Base-by-base conservation (phyloP, 1,140 invertebrate genomes). In the Aricia agestis region DNA sequence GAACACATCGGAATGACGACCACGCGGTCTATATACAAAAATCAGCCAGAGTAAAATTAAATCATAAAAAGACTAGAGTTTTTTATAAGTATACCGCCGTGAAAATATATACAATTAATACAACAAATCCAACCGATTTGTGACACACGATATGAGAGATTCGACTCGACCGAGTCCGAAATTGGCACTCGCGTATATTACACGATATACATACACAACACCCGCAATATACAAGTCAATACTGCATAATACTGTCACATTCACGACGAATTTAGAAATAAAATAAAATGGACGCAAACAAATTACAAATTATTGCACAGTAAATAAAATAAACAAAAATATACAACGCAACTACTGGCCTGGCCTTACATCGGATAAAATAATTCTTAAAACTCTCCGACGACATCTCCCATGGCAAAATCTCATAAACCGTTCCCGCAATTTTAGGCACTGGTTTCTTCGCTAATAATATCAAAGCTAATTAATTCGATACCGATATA, bases 1-100 rank as follows among this genome's bases (percentile, higher is more conserved):
- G 68, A 75, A 79, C 72, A 82, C 74, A 81, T 80, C 80, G 83
- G 82, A 84, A 82, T 85, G 67, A 67, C 45, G 36, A 52, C 58
- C 58, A 3, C 0, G 81, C 79, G 79, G 74, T 76, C 75, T 78
- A 71, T 75, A 71, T 76, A 70, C 78, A 74, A 71, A 77, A 75
- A 81, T 78, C 75, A 84, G 82, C 78, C 84, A 79, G 81, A 81
- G 18, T 77, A 81, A 78, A 81, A 80, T 80, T 75, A 86, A 82
- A 80, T 85, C 85, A 88, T 83, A 84, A 87, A 86, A 80, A 87
- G 88, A 90, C 88, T 90, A 90, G 88, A 90, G 78, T 79, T 85
- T 84, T 85, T 85, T 7, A 63, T 87, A 87, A 84, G 82, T 87
- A 87, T 83, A 80, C 76, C 85, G 87, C 83, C 87, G 79, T 90